These are phyloP conservation scores for Rallus crepitans DNA, from an alignment of 2,797 vertebrate genomes.

Conservation along the genomic window DNA sequence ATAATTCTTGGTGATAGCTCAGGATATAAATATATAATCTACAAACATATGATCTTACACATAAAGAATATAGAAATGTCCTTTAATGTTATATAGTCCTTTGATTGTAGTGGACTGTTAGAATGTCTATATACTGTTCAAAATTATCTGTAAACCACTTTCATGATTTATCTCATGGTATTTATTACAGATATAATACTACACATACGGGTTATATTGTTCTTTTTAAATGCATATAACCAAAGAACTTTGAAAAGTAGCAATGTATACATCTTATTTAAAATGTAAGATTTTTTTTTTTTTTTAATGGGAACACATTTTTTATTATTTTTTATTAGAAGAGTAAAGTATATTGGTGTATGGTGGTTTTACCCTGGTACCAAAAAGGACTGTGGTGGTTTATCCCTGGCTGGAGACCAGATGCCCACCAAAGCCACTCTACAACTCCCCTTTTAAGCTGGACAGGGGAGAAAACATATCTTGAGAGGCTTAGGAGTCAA, in stretches of 20 bases:
- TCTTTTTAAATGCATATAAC: not conserved
- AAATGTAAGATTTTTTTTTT: not conserved
- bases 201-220: rapidly evolving
- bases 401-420: too few species aligned
- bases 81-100: not conserved
- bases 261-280: not conserved
- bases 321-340: too few species aligned
- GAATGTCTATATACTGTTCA: not conserved
- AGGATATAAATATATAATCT: not conserved
- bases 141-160: not conserved
- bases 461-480: too few species aligned
- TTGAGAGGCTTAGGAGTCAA: too few species aligned
- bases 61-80: not conserved
- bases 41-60: not conserved
- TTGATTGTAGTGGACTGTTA: not conserved
- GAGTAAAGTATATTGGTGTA: too few species aligned
- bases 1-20: not conserved
- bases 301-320: not conserved
- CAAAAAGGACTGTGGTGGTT: too few species aligned
- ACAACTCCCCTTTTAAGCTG: too few species aligned
- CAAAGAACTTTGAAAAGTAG: not conserved
- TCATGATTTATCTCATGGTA: not conserved
- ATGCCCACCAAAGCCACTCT: too few species aligned
- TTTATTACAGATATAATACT: not conserved
- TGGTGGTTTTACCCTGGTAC: too few species aligned